Conservation (phyloP, 2,888 invertebrate genomes). For the Trachelus iudaicus region DNA sequence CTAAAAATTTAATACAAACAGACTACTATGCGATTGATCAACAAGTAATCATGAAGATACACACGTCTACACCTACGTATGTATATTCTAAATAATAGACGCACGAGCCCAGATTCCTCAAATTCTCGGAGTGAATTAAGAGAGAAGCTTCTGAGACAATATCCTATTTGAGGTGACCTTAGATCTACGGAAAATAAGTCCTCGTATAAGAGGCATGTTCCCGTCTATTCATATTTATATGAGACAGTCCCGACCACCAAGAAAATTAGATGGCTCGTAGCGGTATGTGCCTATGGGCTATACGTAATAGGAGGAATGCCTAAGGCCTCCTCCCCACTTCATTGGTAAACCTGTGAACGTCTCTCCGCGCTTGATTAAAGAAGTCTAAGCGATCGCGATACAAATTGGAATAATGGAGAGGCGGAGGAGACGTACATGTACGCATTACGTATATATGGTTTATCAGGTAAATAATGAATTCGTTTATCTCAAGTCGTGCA, state of each 20-base stretch:
- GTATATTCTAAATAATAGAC: not conserved
- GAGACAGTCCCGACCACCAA: not conserved
- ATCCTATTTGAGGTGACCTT: not conserved
- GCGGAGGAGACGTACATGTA: conserved; percentile 8
- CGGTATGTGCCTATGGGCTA: not conserved
- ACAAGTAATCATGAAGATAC: not conserved
- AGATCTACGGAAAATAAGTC: too few species aligned
- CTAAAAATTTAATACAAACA: not conserved
- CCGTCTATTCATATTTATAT: not conserved
- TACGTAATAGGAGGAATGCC: not conserved
- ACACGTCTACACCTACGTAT: not conserved
- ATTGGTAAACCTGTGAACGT: not conserved
- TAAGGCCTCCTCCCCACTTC: not conserved
- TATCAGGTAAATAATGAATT: not conserved
- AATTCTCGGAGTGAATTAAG: not conserved
- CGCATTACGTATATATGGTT: not conserved
- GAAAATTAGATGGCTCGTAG: not conserved
- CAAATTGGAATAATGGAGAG: conserved; percentile 23
- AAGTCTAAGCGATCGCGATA: conserved; percentile 6
- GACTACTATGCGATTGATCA: not conserved
- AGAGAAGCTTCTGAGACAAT: not conserved
- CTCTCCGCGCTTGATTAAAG: not conserved
- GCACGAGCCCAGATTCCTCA: not conserved
- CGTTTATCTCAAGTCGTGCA: not conserved
- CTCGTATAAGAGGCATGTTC: not conserved